Conservation (phyloP, 2,113 vertebrate species). For the Mastomys natalensis region DNA sequence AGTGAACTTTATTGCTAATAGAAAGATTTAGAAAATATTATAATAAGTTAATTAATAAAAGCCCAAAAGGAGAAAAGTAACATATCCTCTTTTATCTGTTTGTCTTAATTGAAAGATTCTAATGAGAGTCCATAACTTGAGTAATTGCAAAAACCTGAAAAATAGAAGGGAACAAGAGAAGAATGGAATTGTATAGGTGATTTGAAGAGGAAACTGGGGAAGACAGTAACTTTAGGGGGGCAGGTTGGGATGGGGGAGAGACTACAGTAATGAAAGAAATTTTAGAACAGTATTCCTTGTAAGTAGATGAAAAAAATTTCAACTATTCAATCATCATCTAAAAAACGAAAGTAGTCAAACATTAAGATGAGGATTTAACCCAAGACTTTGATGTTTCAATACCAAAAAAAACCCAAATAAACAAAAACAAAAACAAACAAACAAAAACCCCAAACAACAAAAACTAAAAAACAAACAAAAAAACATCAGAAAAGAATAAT, state of each 20-base stretch:
- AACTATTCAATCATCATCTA: not conserved
- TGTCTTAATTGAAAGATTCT: not conserved
- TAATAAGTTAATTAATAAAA: not conserved
- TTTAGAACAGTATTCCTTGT: not conserved
- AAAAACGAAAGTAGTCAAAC: not conserved
- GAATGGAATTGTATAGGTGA: not conserved
- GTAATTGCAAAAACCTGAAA: not conserved
- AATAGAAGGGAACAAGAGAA: not conserved
- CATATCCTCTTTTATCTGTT: not conserved
- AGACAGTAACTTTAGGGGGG: not conserved
- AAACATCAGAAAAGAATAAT: not conserved
- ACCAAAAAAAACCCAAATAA: not conserved
- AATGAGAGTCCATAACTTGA: not conserved
- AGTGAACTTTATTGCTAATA: not conserved
- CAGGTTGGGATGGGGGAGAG: accelerated
- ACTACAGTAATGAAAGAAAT: not conserved
- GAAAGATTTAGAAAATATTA: not conserved
- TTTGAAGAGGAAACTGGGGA: not conserved
- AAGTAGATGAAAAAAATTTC: not conserved
- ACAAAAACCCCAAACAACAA: too few relatives aligned
- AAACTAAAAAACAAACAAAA: too few relatives aligned
- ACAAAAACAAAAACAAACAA: too few relatives aligned
- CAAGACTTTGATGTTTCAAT: not conserved
- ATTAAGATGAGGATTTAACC: not conserved
- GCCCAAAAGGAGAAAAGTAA: not conserved